Percentiles rank a stretch among this genome's conserved stretches.
Evolutionary conservation across 2,113 vertebrate genomes (phyloP).

Genomic region (Pterocles gutturalis): DNA sequence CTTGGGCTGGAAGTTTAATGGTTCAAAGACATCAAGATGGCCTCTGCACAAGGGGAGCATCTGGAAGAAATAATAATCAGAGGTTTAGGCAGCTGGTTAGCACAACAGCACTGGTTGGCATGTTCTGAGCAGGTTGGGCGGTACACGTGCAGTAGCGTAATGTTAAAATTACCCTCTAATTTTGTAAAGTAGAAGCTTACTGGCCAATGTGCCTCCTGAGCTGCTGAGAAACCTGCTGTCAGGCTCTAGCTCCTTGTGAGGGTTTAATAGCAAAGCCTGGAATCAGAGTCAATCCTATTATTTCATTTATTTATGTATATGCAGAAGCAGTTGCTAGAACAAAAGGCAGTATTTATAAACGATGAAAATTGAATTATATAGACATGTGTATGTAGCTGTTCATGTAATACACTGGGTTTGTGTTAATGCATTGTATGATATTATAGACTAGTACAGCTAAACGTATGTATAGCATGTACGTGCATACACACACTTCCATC

Average conservation of each 20-base stretch:
- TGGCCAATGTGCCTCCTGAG: neutral
- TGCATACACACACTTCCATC: neutral
- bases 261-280: neutral
- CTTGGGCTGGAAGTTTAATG: neutral
- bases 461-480: neutral
- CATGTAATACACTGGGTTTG: neutral
- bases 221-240: neutral
- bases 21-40: neutral
- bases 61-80: slow-evolving; percentile 7
- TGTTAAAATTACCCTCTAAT: neutral
- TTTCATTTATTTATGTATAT: neutral
- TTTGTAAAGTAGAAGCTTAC: neutral
- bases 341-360: slow-evolving; percentile 7
- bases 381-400: neutral
- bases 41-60: neutral
- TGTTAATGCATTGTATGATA: neutral
- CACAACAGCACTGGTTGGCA: neutral
- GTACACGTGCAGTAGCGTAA: no score
- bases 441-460: neutral
- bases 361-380: neutral
- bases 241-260: neutral
- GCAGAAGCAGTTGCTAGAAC: neutral
- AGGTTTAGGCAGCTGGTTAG: neutral
- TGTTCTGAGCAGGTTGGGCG: neutral
- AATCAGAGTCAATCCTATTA: neutral